Evolutionary conservation across 53 echinoderm and acorn worm species (phyloP), one percentile per base, ranked within the genome.

Genomic region (Astropecten irregularis): DNA sequence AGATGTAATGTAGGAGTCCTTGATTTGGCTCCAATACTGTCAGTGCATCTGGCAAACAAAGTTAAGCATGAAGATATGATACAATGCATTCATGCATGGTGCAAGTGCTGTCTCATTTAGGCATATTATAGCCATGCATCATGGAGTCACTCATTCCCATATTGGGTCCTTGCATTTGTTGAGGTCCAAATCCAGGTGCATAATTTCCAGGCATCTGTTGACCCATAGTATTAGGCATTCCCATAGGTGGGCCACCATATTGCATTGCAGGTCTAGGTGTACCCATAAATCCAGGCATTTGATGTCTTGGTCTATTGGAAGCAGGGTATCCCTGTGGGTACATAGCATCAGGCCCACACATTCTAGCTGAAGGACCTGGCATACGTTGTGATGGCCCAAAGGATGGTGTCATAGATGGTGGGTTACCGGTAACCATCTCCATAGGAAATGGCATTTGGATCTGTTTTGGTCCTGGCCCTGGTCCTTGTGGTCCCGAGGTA

Each of bases 371-470:
- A 58, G 87, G 89, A 9, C 91, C 82, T 49, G 89, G 93, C 64
- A 91, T 91, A 2, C 92, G 85, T 49, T 92, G 92, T 1, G 91
- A 77, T 23, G 91, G 89, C 5, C 88, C 93, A 40, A 88, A 89
- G 2, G 91, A 86, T 15, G 90, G 72, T 13, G 87, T 91, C 35
- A 88, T 91, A n/a, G 89, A 89, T 40, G 61, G 88, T 37, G 92
- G 88, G 13, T 91, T 91, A n/a, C 95, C 92, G 1, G 92, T 92
- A 19, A 96, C 91, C 96, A 96, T 93, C 76, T 93, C 93, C 88
- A 96, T 76, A 6, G 93, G 96, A 67, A 96, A 96, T 40, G 96
- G 96, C 91, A 93, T 93, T 87, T 96, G 93, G 61, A 96, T 96
- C 88, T 96, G 96, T 82, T 96, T 96, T 31, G 96, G 96, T 63